Evolutionary conservation across 2,797 vertebrate genomes (phyloP), one percentile per base, ranked within the genome.

Genomic region (Mus minutoides): DNA sequence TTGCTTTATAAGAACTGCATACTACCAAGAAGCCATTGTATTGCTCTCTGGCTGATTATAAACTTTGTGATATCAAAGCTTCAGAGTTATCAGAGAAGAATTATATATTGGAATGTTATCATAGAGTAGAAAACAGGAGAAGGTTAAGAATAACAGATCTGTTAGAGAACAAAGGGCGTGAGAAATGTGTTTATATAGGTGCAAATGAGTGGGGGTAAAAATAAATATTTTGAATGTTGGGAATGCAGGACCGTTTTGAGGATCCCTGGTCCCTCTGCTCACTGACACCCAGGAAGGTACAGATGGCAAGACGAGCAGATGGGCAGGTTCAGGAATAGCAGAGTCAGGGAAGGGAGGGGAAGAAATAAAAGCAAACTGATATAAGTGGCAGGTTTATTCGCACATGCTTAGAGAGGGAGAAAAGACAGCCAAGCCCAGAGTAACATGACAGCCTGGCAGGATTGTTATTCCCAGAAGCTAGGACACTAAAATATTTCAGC

Each of bases 401-500:
- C 96, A 96, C 0, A 0, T 87, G 84, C 95, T 96, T 97, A 97
- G 92, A 97, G 91, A 97, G 96, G 91, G 60, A 95, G 96, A 1
- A 0, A 73, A 95, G 96, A 97, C 97, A 98, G 97, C 95, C 96
- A 97, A 96, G 87, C 96, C 91, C 91, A 97, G 94, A 6, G 0
- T 64, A 93, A 97, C 95, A 97, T 97, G 96, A 98, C 97, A 98
- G 94, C 83, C 96, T 98, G 97, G 98, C 96, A 98, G 93, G 94
- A 97, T 92, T 92, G 92, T 92, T 95, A 97, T 96, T 98, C 96
- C 98, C 95, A 67, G 21, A 97, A 97, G 97, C 88, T 4, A 49
- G 96, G 87, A 97, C 96, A 95, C 97, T 96, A 29, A 97, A 98
- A 97, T 97, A 98, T 97, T 98, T 97, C 97, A 56, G 1, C 92